These are phyloP conservation scores for Trogon surrucura DNA, from an alignment of 2,113 vertebrate genomes.

Conservation along the genomic window DNA sequence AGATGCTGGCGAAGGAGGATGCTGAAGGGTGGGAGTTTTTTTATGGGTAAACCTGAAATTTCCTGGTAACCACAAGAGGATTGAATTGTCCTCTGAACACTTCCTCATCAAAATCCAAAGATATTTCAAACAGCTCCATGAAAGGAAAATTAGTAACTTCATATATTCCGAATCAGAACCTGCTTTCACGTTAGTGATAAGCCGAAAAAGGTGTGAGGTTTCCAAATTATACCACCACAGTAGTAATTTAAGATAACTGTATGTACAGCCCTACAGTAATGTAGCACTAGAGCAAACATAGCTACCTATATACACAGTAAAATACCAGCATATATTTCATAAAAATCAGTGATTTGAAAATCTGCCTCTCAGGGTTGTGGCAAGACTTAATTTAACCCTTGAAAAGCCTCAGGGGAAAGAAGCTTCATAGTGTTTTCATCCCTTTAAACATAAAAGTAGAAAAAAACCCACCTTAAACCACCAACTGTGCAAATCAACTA, in stretches of 20 bases:
- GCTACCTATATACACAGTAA: neutral
- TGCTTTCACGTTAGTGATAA: neutral
- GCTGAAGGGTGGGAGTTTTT: neutral
- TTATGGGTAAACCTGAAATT: neutral
- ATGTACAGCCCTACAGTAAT: neutral
- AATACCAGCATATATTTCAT: neutral
- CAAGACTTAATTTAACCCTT: neutral
- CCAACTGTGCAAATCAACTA: neutral
- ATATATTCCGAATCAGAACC: neutral
- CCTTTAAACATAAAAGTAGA: neutral
- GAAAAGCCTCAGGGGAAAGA: neutral
- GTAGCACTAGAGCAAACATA: neutral
- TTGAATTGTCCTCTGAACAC: neutral
- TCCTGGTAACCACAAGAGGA: neutral
- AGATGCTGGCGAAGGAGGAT: neutral
- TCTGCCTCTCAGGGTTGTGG: neutral
- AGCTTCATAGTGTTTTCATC: neutral
- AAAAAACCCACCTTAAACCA: neutral
- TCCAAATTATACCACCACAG: neutral
- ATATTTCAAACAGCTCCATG: neutral
- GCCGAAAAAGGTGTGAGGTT: neutral
- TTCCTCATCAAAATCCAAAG: neutral
- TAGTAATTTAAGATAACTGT: neutral
- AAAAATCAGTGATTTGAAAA: neutral
- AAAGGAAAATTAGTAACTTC: neutral